phyloP scores from a whole-genome alignment of 2,113 vertebrate species.

The Cebidichthys violaceus region DNA sequence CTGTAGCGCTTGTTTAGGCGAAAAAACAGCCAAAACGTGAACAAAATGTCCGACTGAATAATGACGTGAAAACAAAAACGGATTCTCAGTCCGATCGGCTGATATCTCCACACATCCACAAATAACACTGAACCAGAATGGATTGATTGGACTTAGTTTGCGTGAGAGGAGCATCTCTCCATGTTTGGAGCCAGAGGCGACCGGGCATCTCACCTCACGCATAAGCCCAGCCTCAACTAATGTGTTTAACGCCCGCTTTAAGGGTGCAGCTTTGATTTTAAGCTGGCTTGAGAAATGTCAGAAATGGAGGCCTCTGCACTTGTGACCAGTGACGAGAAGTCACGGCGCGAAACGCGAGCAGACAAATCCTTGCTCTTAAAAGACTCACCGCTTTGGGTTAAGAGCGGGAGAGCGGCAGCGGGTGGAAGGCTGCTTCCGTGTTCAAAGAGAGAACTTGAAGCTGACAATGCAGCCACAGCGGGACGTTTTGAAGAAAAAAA shows the following conservation, averaged over 20 bases:
- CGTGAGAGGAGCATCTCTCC: neutral
- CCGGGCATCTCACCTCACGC: constrained; percentile 25
- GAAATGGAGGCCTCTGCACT: constrained; percentile 50
- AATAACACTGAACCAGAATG: neutral
- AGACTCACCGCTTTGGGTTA: neutral
- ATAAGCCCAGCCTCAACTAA: constrained; percentile 56
- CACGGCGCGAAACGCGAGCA: constrained; percentile 33
- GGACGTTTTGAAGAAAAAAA: neutral
- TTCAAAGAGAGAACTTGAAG: neutral
- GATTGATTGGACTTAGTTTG: neutral
- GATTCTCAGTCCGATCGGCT: neutral
- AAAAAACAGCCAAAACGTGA: neutral
- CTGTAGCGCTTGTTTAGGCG: neutral
- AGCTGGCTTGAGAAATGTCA: constrained; percentile 66
- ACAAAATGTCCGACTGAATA: neutral
- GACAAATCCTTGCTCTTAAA: constrained; percentile 41
- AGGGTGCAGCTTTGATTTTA: constrained; percentile 67
- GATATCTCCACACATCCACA: neutral
- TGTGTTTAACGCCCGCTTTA: constrained; percentile 58
- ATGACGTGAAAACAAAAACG: neutral
- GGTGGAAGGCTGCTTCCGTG: neutral
- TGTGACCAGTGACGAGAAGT: constrained; percentile 12
- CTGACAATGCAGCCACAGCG: neutral
- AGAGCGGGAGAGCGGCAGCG: neutral
- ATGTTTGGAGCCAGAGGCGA: neutral